Conservation (phyloP, 2,797 vertebrate species). For the Ataeniobius toweri region DNA sequence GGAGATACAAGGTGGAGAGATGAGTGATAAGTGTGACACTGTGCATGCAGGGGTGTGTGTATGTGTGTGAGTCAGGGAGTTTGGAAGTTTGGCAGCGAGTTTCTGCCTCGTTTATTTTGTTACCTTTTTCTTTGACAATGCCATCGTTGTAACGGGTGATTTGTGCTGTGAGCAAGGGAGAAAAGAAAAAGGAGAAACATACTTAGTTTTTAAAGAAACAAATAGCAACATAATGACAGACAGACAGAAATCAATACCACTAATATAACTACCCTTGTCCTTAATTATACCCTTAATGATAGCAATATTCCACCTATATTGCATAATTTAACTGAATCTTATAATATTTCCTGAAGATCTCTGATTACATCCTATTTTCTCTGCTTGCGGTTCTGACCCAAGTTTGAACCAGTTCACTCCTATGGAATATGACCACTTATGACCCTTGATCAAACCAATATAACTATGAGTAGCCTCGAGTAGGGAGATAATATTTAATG, state of each 20-base stretch:
- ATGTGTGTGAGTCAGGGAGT: slow-evolving; percentile 23
- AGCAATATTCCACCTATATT: too few relatives aligned
- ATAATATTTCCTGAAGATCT: too few relatives aligned
- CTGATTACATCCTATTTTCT: too few relatives aligned
- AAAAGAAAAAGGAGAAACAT: slow-evolving; percentile 26
- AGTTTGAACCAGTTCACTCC: too few relatives aligned
- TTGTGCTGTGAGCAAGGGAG: slow-evolving; percentile 71
- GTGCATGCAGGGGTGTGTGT: slow-evolving; percentile 15
- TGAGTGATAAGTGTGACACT: slow-evolving; percentile 59
- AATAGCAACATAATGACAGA: slow-evolving; percentile 1
- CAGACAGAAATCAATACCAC: neutral
- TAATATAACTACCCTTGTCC: too few relatives aligned
- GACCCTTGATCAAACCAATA: too few relatives aligned
- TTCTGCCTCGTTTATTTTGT: slow-evolving; percentile 42
- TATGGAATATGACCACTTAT: too few relatives aligned
- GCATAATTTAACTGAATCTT: too few relatives aligned
- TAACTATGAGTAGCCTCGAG: too few relatives aligned
- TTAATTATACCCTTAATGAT: too few relatives aligned
- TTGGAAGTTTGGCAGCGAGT: slow-evolving; percentile 48
- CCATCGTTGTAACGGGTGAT: slow-evolving; percentile 83
- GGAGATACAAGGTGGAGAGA: slow-evolving; percentile 65
- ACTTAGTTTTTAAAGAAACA: slow-evolving; percentile 15
- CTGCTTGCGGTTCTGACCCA: too few relatives aligned
- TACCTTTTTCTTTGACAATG: slow-evolving; percentile 87
- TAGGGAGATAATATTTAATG: too few relatives aligned